Percentiles rank a stretch among this genome's conserved stretches.
Evolutionary conservation across 2,113 vertebrate species (phyloP).

Genomic region (Rhea americana): DNA sequence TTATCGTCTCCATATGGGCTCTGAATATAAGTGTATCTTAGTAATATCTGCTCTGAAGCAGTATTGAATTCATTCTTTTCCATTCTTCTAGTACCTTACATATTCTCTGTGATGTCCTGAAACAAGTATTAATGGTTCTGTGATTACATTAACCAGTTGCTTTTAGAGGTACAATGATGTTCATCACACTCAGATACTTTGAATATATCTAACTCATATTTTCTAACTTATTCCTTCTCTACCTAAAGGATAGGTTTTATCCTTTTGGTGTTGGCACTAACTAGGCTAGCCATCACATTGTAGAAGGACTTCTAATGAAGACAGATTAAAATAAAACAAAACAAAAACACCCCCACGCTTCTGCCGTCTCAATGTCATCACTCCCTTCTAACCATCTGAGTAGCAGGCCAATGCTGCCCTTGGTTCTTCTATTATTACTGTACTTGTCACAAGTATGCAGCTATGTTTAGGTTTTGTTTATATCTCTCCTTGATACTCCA

Average conservation of each 20-base stretch:
- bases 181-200: neutral
- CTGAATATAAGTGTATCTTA: neutral
- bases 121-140: neutral
- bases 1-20: neutral
- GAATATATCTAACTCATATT: neutral
- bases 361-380: neutral
- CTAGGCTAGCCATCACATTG: neutral
- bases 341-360: neutral
- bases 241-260: neutral
- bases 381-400: neutral
- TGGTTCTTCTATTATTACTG: neutral
- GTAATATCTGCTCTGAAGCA: no score
- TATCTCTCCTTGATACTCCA: neutral
- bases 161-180: neutral
- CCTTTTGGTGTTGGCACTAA: neutral
- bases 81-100: neutral
- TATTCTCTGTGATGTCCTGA: neutral
- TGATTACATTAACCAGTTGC: neutral
- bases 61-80: neutral
- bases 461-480: neutral
- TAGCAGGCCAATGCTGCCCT: neutral
- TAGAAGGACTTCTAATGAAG: neutral
- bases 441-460: neutral
- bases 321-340: neutral
- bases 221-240: neutral